Base-by-base conservation (phyloP, 2,888 invertebrate genomes). In the Cosmia trapezina region DNA sequence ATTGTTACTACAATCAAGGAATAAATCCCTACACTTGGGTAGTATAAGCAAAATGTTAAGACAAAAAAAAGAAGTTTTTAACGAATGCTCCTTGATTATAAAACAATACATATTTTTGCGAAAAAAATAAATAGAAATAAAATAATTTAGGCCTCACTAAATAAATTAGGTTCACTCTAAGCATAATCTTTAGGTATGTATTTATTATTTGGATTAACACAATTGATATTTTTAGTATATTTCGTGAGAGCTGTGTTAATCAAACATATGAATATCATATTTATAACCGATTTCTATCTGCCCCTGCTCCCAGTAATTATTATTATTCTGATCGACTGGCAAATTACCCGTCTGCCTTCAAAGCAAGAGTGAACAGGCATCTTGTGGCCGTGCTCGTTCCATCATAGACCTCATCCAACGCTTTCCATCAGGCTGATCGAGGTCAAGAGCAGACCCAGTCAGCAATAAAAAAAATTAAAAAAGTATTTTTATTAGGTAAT, bases 141-240 rank as follows among this genome's bases (percentile, higher is more conserved):
- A 17, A 22, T 28, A 43, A 43, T 54, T 17, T 28, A 45, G 49
- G 54, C 54, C 17, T 61, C 3, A 17, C 14, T 63, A 11, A 6
- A 33, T 28, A 37, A 49, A 69, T 78, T 62, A 63, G 8, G 0
- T 49, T 43, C 70, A 79, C 33, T 75, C 59, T 22, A 70, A 79
- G 75, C 79, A 28, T 66, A 53, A 41, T 37, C 8, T 59, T 19
- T 56, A 2, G 4, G 17, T 51, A 56, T 57, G 43, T 53, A 53
- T 64, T 47, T 64, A 63, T 78, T 74, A 74, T 66, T 70, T 22
- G 28, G 49, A 75, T 75, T 56, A 73, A 81, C 70, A 83, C 37
- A 70, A 37, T 70, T 41, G 11, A 63, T 47, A 37, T 51, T 75
- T 73, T 76, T 76, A 76, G 76, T 71, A 57, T 56, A 70, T 22